Conservation (phyloP, 2,113 vertebrate species). For the Hippoglossus stenolepis region DNA sequence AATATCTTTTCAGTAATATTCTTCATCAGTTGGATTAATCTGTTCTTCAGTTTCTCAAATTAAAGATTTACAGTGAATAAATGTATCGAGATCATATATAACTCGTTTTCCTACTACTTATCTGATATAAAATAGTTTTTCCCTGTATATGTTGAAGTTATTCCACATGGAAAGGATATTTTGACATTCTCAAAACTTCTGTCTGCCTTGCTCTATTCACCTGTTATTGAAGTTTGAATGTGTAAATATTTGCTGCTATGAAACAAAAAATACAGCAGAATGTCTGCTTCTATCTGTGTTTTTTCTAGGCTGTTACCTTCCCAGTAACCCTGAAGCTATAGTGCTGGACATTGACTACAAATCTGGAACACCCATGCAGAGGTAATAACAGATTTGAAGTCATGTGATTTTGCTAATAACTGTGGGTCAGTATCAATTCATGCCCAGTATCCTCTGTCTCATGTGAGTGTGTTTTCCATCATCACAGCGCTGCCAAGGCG, state of each 20-base stretch:
- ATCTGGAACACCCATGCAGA: slow-evolving; percentile 99
- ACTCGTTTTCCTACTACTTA: no score
- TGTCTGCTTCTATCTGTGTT: neutral
- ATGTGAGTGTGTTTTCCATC: neutral
- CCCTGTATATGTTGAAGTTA: no score
- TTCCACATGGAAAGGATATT: no score
- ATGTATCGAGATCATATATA: no score
- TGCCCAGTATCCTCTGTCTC: neutral
- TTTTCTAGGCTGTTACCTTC: slow-evolving; percentile 93
- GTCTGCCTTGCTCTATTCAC: no score
- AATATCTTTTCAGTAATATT: neutral
- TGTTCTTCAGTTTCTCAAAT: no score
- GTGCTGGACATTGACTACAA: slow-evolving; percentile 99
- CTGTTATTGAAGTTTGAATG: no score
- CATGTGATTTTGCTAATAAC: neutral
- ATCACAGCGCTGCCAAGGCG: slow-evolving; percentile 92
- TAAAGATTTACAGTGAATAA: neutral
- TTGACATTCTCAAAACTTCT: no score
- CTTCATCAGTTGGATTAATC: neutral
- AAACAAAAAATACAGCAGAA: no score
- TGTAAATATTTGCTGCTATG: no score
- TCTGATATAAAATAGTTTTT: no score
- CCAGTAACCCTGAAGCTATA: slow-evolving; percentile 98
- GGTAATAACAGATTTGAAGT: slow-evolving; percentile 75
- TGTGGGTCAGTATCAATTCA: neutral